phyloP scores from a whole-genome alignment of 2,113 vertebrate species.

The Peucedramus taeniatus region DNA sequence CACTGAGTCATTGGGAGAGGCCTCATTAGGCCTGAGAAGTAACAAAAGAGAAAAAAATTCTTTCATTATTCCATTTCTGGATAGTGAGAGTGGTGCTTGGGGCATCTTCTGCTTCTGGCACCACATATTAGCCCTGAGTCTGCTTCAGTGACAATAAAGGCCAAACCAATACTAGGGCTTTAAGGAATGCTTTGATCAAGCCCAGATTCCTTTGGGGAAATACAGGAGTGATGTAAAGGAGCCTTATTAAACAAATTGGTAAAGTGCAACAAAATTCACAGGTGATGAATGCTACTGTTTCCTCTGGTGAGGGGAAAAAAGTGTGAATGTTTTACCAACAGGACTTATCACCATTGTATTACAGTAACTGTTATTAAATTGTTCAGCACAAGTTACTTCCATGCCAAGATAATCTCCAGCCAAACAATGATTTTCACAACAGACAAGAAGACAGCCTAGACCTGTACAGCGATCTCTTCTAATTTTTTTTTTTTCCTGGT shows the following conservation, averaged over 20 bases:
- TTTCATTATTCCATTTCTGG: not conserved
- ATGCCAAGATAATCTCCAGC: not conserved
- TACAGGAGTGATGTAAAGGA: not conserved
- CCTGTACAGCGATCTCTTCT: accelerated
- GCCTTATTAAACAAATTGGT: not conserved
- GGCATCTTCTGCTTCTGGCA: not conserved
- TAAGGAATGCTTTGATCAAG: not conserved
- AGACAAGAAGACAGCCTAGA: not conserved
- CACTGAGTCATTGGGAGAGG: not conserved
- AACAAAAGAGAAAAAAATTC: not conserved
- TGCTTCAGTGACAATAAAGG: not conserved
- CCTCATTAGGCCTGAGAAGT: not conserved
- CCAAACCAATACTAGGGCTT: not conserved
- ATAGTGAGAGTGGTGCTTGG: accelerated
- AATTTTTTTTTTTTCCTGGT: not conserved
- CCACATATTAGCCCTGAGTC: not conserved
- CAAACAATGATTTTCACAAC: not conserved
- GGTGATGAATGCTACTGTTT: not conserved
- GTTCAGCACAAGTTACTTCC: not conserved
- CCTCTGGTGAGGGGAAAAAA: not conserved
- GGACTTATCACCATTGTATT: not conserved
- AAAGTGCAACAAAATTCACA: not conserved
- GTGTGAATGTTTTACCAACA: not conserved
- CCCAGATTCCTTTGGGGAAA: not conserved
- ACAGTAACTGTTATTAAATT: not conserved